Evolutionary conservation across 2,888 invertebrate species (phyloP), one percentile per base, ranked within the genome.

Genomic region (Caenorhabditis wallacei): DNA sequence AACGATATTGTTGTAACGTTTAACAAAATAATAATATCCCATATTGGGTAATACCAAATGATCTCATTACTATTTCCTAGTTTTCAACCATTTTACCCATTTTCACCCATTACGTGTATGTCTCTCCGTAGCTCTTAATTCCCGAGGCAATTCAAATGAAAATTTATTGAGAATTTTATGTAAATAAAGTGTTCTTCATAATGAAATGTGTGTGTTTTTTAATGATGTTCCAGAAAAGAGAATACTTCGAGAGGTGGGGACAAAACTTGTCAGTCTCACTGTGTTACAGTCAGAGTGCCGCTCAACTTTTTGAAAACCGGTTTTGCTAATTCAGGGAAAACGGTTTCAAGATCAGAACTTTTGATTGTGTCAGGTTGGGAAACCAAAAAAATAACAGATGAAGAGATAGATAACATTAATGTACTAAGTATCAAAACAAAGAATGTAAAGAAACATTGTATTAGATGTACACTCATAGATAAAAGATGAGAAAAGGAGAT

Each of bases 1-100:
- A 59, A 57, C 70, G 35, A 35, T 24, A 48, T 48, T 35, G 56
- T 71, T 71, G 71, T 61, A 70, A 61, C 51, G 61, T 61, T 37
- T 53, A 53, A 63, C 51, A 59, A n/a, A n/a, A 51, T 61, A 63
- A 26, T 46, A 63, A 53, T 53, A 53, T 40, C 63, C 72, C 72
- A 72, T 56, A 72, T 64, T 72, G 72, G 72, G 63, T 53, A 18
- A 40, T 13, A 26, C 40, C 54, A 22, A 26, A 68, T 30, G 22
- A 70, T 57, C 56, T 54, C 63, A n/a, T 48, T 56, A 22, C 35
- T 18, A 4, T 30, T 16, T 30, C 30, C 26, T 35, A 1, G 35
- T n/a, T 57, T 35, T 8, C 35, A 22, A 16, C 20, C 13, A 20
- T 53, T 53, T 11, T 20, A 20, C 26, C 26, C 24, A 26, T 54